Base-by-base conservation (phyloP, 2,888 invertebrate species). In the Brachyopa scutellaris region DNA sequence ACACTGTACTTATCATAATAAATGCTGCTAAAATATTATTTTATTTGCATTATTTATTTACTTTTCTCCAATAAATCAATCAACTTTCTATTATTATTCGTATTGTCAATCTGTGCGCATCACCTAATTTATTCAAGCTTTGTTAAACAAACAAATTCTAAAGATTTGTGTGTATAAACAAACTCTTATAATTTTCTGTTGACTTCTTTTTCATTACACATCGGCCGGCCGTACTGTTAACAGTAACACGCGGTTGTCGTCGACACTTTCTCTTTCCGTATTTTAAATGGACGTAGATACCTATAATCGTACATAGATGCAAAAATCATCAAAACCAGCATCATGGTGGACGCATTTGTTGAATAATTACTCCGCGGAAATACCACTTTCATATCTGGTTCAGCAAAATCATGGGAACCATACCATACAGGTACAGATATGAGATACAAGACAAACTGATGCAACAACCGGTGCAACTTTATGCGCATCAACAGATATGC, bases 371-470 rank as follows among this genome's bases (percentile, higher is more conserved):
- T 21, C 26, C 21, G 19, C 29, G 19, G 0, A 29, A 26, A 61
- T 53, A 61, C 66, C 61, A 72, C 78, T 73, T 73, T 79, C 73
- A 67, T 67, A 79, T 79, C 78, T 53, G 61, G 64, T 72, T 72
- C 42, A 72, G 33, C 17, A 36, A 15, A 45, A 72, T 26, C 17
- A 31, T 17, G 47, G 33, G 31, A 59, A 42, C 21, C 31, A 47
- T 49, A 47, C 40, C 40, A 17, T 13, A 66, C 29, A 66, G 2
- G 23, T 15, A 31, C 26, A 23, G 13, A 8, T 36, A 11, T 36
- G 5, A 36, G 19, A 21, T 55, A 36, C 36, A 33, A 15, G 13
- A 57, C 4, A 13, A 26, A 57, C 66, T 53, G 38, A 53, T 59
- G 31, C 33, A 72, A 51, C 26, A 69, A 59, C 47, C 42, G 38